Evolutionary conservation across 2,888 invertebrate genomes (phyloP).

Genomic region (Gymnocheta viridis): DNA sequence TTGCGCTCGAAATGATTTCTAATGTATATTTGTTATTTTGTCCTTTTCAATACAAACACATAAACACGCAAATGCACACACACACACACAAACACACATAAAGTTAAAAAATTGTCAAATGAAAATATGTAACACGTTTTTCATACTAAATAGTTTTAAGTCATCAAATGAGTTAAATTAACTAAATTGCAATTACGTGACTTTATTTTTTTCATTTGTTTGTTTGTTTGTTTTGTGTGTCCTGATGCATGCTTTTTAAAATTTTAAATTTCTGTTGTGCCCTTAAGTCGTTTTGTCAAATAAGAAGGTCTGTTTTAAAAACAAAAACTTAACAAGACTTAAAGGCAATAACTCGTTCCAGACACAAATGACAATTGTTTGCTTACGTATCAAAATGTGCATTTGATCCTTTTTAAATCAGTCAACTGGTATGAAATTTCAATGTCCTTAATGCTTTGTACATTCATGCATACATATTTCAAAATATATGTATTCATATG

Average conservation of each 20-base stretch:
- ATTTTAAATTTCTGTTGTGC: conserved; percentile 45
- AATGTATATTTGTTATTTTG: conserved; percentile 17
- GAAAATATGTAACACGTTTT: conserved; percentile 53
- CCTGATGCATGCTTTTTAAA: conserved; percentile 25
- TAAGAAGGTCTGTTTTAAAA: conserved; percentile 59
- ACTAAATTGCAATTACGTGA: conserved; percentile 74
- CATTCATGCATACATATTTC: no score
- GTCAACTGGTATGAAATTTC: neutral
- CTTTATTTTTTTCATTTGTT: conserved; percentile 21
- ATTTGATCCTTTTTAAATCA: neutral
- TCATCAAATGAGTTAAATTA: conserved; percentile 72
- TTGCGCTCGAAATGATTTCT: conserved; percentile 38
- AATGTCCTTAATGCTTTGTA: neutral
- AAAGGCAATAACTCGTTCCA: neutral
- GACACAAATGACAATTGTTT: neutral
- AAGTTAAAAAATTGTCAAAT: neutral
- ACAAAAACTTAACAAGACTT: conserved; percentile 49
- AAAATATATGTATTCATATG: no score
- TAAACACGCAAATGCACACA: neutral
- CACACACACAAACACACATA: neutral
- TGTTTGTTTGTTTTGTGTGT: conserved; percentile 17
- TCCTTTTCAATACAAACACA: neutral
- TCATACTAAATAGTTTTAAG: conserved; percentile 58
- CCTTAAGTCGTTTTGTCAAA: conserved; percentile 52
- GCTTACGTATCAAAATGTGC: neutral